Conservation (phyloP, 2,113 vertebrate species). For the Rhabdomys dilectus region DNA sequence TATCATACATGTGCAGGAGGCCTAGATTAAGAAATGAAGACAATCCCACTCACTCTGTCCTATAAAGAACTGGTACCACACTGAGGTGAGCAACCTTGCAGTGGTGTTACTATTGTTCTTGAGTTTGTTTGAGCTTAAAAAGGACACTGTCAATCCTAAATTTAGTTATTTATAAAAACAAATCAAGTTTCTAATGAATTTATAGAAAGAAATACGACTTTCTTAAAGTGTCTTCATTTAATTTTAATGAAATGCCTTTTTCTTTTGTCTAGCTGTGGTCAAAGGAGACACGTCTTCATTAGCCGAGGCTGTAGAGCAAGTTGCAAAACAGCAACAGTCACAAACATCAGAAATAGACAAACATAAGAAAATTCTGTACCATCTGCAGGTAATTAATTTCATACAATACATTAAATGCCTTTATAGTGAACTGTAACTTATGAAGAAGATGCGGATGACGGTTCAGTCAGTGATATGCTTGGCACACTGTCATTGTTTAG, state of each 20-base stretch:
- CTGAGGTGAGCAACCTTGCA: neutral
- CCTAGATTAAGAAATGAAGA: neutral
- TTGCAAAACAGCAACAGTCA: conserved; percentile 84
- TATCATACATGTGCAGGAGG: neutral
- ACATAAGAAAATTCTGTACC: conserved; percentile 77
- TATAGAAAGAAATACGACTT: neutral
- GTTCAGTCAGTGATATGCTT: neutral
- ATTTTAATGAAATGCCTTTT: conserved; percentile 33
- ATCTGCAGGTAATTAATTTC: conserved; percentile 85
- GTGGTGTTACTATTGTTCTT: neutral
- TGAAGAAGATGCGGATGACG: neutral
- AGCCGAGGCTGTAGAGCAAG: conserved; percentile 82
- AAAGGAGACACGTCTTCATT: conserved; percentile 75
- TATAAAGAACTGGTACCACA: neutral
- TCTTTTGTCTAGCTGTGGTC: conserved; percentile 70
- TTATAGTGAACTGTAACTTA: conserved; percentile 27
- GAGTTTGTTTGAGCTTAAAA: conserved; percentile 49
- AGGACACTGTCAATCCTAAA: conserved; percentile 21
- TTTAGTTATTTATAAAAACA: conserved; percentile 48
- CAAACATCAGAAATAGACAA: conserved; percentile 86
- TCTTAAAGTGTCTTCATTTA: neutral
- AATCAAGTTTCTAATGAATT: conserved; percentile 32
- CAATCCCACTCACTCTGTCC: conserved; percentile 22
- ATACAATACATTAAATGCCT: conserved; percentile 40
- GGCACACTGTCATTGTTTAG: no score